Conservation (phyloP, 2,113 vertebrate species). For the Lophochroa leadbeateri region DNA sequence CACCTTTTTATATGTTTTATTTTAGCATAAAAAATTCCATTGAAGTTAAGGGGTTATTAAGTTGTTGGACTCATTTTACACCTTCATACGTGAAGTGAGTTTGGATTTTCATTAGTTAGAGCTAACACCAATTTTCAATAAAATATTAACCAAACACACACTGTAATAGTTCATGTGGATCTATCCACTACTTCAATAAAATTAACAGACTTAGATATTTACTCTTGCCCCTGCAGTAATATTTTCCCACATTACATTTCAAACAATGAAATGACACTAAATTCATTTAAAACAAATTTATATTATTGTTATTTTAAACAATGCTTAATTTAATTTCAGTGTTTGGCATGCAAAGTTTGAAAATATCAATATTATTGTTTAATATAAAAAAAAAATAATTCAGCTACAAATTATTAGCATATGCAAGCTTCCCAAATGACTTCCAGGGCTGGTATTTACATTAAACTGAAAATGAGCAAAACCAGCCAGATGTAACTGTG, state of each 20-base stretch:
- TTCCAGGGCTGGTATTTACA: slow-evolving; percentile 63
- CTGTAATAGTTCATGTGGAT: slow-evolving; percentile 75
- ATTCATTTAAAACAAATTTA: slow-evolving; percentile 82
- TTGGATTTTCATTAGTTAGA: slow-evolving; percentile 75
- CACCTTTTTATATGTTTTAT: background rate
- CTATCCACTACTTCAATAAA: slow-evolving; percentile 77
- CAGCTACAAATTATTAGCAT: slow-evolving; percentile 52
- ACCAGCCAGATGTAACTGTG: slow-evolving; percentile 58
- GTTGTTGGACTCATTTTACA: slow-evolving; percentile 73
- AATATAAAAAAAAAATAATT: slow-evolving; percentile 64
- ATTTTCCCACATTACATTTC: slow-evolving; percentile 77
- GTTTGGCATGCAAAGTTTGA: slow-evolving; percentile 75
- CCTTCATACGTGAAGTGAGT: slow-evolving; percentile 58
- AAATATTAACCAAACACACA: slow-evolving; percentile 83
- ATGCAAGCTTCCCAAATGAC: slow-evolving; percentile 40
- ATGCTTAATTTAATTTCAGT: slow-evolving; percentile 81
- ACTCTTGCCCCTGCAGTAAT: slow-evolving; percentile 69
- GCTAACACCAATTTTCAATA: slow-evolving; percentile 79
- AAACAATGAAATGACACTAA: slow-evolving; percentile 84
- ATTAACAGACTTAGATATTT: slow-evolving; percentile 81
- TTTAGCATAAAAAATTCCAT: background rate
- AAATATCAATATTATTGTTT: slow-evolving; percentile 62
- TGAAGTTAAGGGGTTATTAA: slow-evolving; percentile 72
- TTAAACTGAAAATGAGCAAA: slow-evolving; percentile 67
- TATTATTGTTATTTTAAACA: slow-evolving; percentile 82